These are phyloP conservation scores for Panagrolaimus sp. DNA, from an alignment of 1,140 invertebrate genomes.

Conservation along the genomic window DNA sequence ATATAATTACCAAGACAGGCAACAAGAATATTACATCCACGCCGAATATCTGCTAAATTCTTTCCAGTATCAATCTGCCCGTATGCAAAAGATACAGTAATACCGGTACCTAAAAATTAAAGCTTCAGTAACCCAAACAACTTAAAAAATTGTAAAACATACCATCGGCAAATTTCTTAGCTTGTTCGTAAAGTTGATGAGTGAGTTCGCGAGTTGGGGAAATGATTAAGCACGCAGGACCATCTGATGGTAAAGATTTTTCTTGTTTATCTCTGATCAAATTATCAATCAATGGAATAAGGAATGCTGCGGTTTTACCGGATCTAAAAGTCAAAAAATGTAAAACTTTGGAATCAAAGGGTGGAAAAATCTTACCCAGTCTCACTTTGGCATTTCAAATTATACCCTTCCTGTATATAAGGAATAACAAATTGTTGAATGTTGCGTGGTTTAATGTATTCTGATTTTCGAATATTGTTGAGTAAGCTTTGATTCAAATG, in stretches of 20 bases:
- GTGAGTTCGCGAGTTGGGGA: not conserved
- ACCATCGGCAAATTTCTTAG: not conserved
- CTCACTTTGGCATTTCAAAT: not conserved
- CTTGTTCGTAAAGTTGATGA: not conserved
- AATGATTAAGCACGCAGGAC: not conserved
- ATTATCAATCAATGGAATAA: not conserved
- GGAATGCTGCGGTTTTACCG: slow-evolving; percentile 2
- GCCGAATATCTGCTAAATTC: not conserved
- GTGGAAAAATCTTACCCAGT: not conserved
- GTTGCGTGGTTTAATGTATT: not conserved
- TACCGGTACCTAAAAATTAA: not conserved
- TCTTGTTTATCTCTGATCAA: not conserved
- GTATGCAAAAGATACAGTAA: not conserved
- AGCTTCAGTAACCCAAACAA: too few relatives aligned
- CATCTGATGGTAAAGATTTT: not conserved
- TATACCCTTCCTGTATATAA: not conserved
- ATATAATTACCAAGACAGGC: too few relatives aligned
- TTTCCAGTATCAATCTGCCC: not conserved
- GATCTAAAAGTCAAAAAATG: too few relatives aligned
- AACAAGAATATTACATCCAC: not conserved
- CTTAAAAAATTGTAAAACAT: too few relatives aligned
- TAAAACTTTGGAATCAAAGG: too few relatives aligned
- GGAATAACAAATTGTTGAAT: slow-evolving; percentile 1
- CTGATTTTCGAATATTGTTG: not conserved
- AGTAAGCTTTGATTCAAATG: not conserved